Evolutionary conservation across 2,888 invertebrate species (phyloP).

Genomic region (Nomada lathburiana): DNA sequence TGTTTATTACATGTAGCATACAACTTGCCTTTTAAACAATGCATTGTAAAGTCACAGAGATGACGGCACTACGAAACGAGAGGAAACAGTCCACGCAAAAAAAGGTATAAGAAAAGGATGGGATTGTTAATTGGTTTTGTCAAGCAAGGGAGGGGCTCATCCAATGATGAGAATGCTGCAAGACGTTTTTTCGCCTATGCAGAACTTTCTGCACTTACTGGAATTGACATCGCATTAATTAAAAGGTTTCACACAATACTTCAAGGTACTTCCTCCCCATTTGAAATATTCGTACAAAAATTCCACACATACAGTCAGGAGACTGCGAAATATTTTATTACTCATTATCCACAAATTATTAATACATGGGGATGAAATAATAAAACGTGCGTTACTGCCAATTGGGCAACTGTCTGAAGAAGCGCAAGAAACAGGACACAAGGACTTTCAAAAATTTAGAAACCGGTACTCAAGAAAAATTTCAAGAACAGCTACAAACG

Average conservation of each 20-base stretch:
- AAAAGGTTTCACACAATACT: neutral
- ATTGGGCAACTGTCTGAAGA: constrained; percentile 5
- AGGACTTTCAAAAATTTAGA: constrained; percentile 12
- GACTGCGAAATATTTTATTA: constrained; percentile 1
- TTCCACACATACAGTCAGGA: neutral
- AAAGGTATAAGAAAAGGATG: constrained; percentile 1
- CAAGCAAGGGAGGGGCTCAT: constrained; percentile 7
- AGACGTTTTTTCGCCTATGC: neutral
- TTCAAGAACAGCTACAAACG: constrained; percentile 1
- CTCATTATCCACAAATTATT: constrained; percentile 8
- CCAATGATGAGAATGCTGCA: constrained; percentile 5
- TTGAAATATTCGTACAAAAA: neutral
- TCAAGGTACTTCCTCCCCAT: neutral
- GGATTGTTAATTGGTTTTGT: neutral
- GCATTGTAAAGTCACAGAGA: neutral
- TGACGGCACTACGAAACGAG: neutral
- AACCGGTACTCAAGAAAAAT: neutral
- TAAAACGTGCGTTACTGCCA: constrained; percentile 3
- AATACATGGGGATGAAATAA: constrained; percentile 10
- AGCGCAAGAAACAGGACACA: neutral
- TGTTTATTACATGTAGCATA: constrained; percentile 5
- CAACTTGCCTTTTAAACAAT: constrained; percentile 15
- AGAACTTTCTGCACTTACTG: neutral
- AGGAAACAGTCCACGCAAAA: neutral
- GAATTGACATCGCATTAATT: constrained; percentile 1